Evolutionary conservation across 2,113 vertebrate genomes (phyloP).

Genomic region (Ceyx margarethae): DNA sequence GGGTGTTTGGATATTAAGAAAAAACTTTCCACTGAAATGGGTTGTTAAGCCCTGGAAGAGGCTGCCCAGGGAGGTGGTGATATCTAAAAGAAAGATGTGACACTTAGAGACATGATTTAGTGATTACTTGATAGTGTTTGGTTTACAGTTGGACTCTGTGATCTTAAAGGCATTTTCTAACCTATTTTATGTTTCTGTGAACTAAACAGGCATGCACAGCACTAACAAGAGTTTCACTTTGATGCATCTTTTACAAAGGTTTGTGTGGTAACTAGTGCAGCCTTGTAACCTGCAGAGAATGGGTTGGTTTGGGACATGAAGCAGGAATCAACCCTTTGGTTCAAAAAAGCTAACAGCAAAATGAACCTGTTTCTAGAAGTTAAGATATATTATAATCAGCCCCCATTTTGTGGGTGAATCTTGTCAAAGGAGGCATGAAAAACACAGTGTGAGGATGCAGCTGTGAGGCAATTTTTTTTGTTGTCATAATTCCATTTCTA

Average conservation of each 20-base stretch:
- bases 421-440: not conserved
- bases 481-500: not conserved
- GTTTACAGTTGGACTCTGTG: not conserved
- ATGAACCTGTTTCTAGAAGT: not conserved
- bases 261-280: not conserved
- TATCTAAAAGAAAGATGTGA: not conserved
- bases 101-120: not conserved
- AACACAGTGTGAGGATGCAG: not conserved
- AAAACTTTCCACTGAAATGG: not conserved
- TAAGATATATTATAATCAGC: not conserved
- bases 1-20: not conserved
- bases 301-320: fast-evolving
- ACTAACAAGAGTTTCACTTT: not conserved
- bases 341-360: not conserved
- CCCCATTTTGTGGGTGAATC: not conserved
- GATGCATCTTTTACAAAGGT: not conserved
- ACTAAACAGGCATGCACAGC: not conserved
- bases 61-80: not conserved
- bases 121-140: not conserved
- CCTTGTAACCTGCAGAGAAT: not conserved
- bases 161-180: not conserved
- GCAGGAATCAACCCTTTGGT: not conserved
- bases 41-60: not conserved
- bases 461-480: not conserved
- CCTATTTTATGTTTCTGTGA: not conserved